Base-by-base conservation (phyloP, 1,140 invertebrate genomes). In the Eupristina koningsbergeri region DNA sequence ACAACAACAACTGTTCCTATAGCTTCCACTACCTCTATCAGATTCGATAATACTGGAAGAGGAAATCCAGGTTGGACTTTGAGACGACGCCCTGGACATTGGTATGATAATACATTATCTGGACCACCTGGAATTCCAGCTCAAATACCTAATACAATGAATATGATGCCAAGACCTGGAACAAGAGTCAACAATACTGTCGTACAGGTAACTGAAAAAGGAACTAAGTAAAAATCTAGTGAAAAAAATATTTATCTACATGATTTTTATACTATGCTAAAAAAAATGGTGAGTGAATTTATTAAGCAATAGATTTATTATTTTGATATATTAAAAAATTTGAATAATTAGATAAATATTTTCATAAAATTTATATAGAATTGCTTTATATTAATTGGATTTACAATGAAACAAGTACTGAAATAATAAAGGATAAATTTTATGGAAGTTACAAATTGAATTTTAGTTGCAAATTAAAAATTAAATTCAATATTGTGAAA, bases 221-320 rank as follows among this genome's bases (percentile, higher is more conserved):
- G 76, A 17, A 88, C 87, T 34, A 39, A 53, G 0, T 22, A 67
- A 0, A 64, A 64, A 13, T 15, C 74, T 3, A 85, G 87, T 26
- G 63, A 76, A 41, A 88, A 89, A 0, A 91, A 93, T 63, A 93
- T 92, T 83, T 92, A 93, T 89, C 91, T 91, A 53, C 86, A 89
- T 0, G 89, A 92, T 39, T 92, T 93, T 45, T 91, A 92, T 76
- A 91, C 89, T 22, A 91, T 88, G 81, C 77, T 93, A n/a, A 84
- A 86, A 26, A 88, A 91, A 84, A 84, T 91, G 91, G 92, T 92
- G 76, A 91, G 89, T 89, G 61, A 31, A 61, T 64, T 1, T 58
- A 26, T 13, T 17, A 53, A 5, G 3, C 2, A 13, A 58, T 58
- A 58, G 15, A 53, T 15, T 53, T 15, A 53, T 53, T 53, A 53